Base-by-base conservation (phyloP, 2,797 vertebrate genomes). In the Vespertilio murinus region DNA sequence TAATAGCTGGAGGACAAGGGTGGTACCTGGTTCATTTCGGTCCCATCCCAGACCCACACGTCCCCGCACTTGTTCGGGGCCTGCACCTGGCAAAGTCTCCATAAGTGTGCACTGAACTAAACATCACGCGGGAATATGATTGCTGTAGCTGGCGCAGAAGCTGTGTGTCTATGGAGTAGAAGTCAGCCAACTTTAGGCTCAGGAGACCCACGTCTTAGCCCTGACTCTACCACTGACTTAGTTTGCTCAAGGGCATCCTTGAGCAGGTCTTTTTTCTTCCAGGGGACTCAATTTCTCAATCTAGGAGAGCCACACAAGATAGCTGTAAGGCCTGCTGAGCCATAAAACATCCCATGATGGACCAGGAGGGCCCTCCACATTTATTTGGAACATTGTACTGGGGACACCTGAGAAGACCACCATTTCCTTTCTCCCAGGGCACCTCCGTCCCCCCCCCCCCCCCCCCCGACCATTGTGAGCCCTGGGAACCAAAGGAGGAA, bases 401-500 rank as follows among this genome's bases (percentile, higher is more conserved):
- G 54, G 56, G 16, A 80, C 54, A 87, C 42, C 71, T 67, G 40
- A 71, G 42, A 73, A 82, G 28, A 67, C 49, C 12, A 22, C 33
- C 35, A 11, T 61, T 42, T 78, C 70, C 45, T 91, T 94, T 95
- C 59, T 81, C 86, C 65, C 33, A 56, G 35, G 69, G n/a, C 42
- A 92, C 65, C 78, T 90, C 73, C 16, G 18, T 59, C 11, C 9
- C 42, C 22, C 23, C 40, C 11, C 40, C 80, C 52, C 11, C 9
- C 42, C 22, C 23, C 40, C 11, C 40, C 80, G 85, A 59, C 73
- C 90, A 70, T 84, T 96, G 80, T 80, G 74, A 94, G 77, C 59
- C 83, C 93, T 95, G 93, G 69, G 93, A 96, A 88, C 88, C 73
- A 94, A 81, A 75, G 10, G 45, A 95, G 82, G 84, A 96, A 95